Percentiles rank a stretch among this genome's conserved stretches.
These are phyloP conservation scores for Echiichthys vipera DNA, from an alignment of 2,797 vertebrate species.

Conservation along the genomic window DNA sequence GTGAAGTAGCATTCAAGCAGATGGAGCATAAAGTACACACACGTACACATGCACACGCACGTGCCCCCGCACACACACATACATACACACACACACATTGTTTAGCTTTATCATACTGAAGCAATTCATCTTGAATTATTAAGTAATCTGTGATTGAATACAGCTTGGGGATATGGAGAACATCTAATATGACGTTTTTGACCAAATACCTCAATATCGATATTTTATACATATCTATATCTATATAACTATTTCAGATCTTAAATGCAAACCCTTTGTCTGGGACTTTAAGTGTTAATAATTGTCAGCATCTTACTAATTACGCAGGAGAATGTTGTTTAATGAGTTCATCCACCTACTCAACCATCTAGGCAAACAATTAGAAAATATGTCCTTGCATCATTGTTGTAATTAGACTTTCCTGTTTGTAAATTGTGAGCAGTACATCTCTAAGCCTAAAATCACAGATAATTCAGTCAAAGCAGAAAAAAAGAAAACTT, in stretches of 20 bases:
- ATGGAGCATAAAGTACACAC: conserved; percentile 23
- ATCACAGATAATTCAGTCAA: conserved; percentile 43
- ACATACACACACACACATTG: neutral
- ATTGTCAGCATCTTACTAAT: conserved; percentile 60
- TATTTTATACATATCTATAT: too few relatives aligned
- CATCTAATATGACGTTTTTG: too few relatives aligned
- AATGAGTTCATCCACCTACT: conserved; percentile 65
- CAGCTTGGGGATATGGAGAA: too few relatives aligned
- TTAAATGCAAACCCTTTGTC: conserved; percentile 5
- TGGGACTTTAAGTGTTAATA: conserved; percentile 25
- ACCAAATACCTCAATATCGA: too few relatives aligned
- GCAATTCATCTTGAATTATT: conserved; percentile 5
- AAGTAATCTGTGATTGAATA: conserved; percentile 4
- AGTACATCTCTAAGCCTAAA: conserved; percentile 30
- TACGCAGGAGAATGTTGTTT: conserved; percentile 55
- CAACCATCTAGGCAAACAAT: conserved; percentile 59
- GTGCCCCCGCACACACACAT: neutral
- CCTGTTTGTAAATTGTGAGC: conserved; percentile 43
- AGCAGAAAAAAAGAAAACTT: conserved; percentile 18
- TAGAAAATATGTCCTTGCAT: conserved; percentile 48
- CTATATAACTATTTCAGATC: neutral
- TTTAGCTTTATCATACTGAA: neutral
- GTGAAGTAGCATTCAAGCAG: conserved; percentile 41
- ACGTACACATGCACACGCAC: neutral
- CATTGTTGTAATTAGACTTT: conserved; percentile 56